phyloP scores from a whole-genome alignment of 2,888 invertebrate genomes.

The Aporophyla nigra region DNA sequence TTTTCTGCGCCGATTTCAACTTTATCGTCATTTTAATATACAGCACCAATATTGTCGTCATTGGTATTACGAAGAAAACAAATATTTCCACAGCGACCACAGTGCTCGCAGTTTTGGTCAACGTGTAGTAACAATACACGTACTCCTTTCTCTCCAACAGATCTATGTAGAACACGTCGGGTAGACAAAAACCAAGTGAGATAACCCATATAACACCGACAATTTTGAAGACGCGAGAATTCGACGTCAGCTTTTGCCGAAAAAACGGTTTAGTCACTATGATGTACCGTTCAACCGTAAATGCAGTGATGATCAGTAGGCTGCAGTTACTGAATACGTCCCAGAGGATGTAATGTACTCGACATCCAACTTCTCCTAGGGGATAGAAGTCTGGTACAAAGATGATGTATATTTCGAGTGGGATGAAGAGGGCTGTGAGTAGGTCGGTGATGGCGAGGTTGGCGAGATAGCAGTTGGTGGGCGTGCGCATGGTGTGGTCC shows the following conservation, averaged over 20 bases:
- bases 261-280: slow-evolving; percentile 96
- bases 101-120: slow-evolving; percentile 77
- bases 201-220: slow-evolving; percentile 93
- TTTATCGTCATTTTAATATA: slow-evolving; percentile 95
- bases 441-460: slow-evolving; percentile 95
- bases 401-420: slow-evolving; percentile 94
- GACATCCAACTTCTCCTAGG: slow-evolving; percentile 94
- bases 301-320: slow-evolving; percentile 95
- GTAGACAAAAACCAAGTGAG: slow-evolving; percentile 93
- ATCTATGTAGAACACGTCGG: slow-evolving; percentile 90
- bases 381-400: slow-evolving; percentile 94
- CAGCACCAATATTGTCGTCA: slow-evolving; percentile 95
- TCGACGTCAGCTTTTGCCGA: slow-evolving; percentile 94
- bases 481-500: slow-evolving; percentile 95
- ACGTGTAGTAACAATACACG: slow-evolving; percentile 81
- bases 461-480: slow-evolving; percentile 95
- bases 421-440: slow-evolving; percentile 93
- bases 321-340: slow-evolving; percentile 96
- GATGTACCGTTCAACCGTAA: slow-evolving; percentile 96
- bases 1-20: slow-evolving; percentile 91
- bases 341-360: slow-evolving; percentile 93
- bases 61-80: slow-evolving; percentile 95
- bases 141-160: slow-evolving; percentile 81
- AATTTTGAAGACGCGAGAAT: slow-evolving; percentile 95
- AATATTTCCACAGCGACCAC: slow-evolving; percentile 92